Percentiles rank a stretch among this genome's conserved stretches.
Conservation (phyloP, 2,888 invertebrate genomes). For the Sphinx pinastri region DNA sequence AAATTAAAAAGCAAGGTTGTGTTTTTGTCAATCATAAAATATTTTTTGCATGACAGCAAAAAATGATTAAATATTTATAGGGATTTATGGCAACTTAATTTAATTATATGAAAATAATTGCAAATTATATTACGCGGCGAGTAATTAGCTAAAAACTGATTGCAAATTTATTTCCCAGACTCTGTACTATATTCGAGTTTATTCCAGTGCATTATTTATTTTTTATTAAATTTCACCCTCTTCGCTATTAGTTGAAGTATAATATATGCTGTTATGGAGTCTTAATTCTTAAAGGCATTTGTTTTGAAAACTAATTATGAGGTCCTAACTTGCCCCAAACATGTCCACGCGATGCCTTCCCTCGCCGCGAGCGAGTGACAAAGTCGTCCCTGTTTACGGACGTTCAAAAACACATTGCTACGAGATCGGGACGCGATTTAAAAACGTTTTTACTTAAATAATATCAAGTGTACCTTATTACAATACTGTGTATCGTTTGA, state of each 20-base stretch:
- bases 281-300: no score
- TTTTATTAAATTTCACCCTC: no score
- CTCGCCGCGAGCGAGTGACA: constrained; percentile 14
- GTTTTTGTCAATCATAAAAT: constrained; percentile 9
- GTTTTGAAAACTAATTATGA: not conserved
- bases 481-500: constrained; percentile 2
- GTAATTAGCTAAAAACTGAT: no score
- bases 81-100: not conserved
- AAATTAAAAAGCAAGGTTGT: constrained; percentile 42
- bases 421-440: constrained; percentile 15
- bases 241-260: no score
- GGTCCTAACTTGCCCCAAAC: constrained; percentile 17
- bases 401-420: constrained; percentile 23
- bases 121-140: no score
- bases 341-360: constrained; percentile 1
- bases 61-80: not conserved
- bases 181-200: no score
- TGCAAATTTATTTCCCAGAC: no score
- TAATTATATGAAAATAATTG: no score
- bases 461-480: constrained; percentile 12
- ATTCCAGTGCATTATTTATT: no score
- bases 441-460: constrained; percentile 14
- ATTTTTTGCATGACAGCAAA: not conserved
- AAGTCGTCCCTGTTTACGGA: constrained; percentile 22
- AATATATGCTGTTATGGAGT: no score